A percentile compares a stretch with the other conserved stretches of the same genome.
These are phyloP conservation scores for Polyommatus iphigenia DNA, from an alignment of 2,888 invertebrate genomes.

Conservation along the genomic window DNA sequence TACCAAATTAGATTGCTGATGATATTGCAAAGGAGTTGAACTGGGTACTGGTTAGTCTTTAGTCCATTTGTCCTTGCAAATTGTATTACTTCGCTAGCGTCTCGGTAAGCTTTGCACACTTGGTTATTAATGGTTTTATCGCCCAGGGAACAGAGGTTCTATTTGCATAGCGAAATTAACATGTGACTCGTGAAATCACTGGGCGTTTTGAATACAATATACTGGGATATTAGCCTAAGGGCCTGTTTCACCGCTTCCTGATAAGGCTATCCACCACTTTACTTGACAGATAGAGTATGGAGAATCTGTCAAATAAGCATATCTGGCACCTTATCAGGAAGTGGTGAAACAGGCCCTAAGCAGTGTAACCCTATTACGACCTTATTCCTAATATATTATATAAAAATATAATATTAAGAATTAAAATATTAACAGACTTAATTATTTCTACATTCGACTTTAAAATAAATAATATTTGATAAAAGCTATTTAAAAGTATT, in stretches of 20 bases:
- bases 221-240: conserved; percentile 44
- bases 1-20: background rate
- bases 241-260: too few relatives aligned
- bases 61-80: conserved; percentile 39
- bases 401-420: too few relatives aligned
- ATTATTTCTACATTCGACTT: too few relatives aligned
- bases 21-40: conserved; percentile 2
- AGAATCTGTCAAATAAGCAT: too few relatives aligned
- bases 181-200: conserved; percentile 32
- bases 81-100: conserved; percentile 37
- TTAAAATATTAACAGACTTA: too few relatives aligned
- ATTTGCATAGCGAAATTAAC: conserved; percentile 23
- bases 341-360: too few relatives aligned
- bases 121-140: conserved; percentile 28
- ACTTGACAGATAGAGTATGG: too few relatives aligned
- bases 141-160: conserved; percentile 26
- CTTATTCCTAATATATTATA: background rate
- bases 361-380: conserved; percentile 21
- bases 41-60: conserved; percentile 31
- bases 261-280: too few relatives aligned
- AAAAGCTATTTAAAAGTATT: too few relatives aligned
- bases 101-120: conserved; percentile 35
- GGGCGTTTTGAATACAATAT: conserved; percentile 39
- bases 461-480: too few relatives aligned
- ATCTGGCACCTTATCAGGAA: too few relatives aligned